Conservation (phyloP, 2,113 vertebrate species). For the Hylia prasina region DNA sequence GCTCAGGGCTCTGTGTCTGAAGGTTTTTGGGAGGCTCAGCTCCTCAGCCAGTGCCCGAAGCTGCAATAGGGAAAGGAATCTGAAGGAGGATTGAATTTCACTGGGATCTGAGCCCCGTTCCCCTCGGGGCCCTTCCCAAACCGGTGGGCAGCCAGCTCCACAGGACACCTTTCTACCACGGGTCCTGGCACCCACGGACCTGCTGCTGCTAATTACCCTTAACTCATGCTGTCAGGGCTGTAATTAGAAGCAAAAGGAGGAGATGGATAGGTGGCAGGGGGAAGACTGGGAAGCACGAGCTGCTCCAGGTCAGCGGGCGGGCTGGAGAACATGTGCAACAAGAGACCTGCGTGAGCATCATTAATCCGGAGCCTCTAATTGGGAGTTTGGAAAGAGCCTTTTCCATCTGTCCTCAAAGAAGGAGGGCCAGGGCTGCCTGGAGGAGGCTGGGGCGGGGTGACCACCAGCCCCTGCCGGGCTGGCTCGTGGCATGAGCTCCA, state of each 20-base stretch:
- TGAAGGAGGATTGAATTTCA: background rate
- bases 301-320: background rate
- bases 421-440: background rate
- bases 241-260: background rate
- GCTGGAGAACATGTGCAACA: background rate
- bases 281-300: background rate
- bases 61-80: background rate
- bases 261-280: background rate
- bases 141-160: background rate
- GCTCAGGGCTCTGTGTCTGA: background rate
- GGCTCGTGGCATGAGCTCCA: background rate
- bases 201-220: background rate
- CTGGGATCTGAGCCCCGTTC: fast-evolving
- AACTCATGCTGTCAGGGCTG: background rate
- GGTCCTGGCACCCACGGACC: background rate
- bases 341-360: background rate
- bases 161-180: background rate
- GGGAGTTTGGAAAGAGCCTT: background rate
- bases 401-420: background rate
- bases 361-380: background rate
- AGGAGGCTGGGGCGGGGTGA: background rate
- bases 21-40: background rate
- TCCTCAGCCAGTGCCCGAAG: background rate
- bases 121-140: background rate
- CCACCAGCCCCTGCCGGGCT: fast-evolving